These are phyloP conservation scores for Nasonia oneida DNA, from an alignment of 2,888 invertebrate species.

Conservation along the genomic window DNA sequence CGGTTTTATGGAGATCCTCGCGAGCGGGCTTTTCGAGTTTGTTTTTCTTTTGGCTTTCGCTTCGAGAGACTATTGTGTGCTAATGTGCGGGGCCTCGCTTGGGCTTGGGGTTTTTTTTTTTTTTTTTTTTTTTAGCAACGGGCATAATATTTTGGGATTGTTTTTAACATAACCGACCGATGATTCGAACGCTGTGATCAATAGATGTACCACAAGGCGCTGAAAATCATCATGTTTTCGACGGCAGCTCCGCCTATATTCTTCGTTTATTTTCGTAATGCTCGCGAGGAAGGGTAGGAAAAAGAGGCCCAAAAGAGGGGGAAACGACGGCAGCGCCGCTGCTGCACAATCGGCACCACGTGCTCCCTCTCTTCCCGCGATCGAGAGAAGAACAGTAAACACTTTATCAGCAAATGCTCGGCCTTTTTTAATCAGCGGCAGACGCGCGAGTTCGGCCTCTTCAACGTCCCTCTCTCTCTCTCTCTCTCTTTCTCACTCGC, in stretches of 20 bases:
- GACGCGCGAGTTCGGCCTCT: slow-evolving; percentile 37
- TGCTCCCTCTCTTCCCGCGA: slow-evolving; percentile 9
- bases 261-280: slow-evolving; percentile 30
- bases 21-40: background rate
- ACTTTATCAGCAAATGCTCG: slow-evolving; percentile 42
- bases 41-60: background rate
- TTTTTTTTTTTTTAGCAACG: no score
- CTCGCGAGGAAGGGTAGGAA: slow-evolving; percentile 14
- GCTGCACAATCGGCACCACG: slow-evolving; percentile 34
- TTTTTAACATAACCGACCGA: no score
- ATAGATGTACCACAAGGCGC: no score
- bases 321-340: background rate
- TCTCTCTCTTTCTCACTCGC: background rate
- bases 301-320: background rate
- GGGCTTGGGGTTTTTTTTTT: no score
- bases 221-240: background rate
- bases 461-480: background rate
- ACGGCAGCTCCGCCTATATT: slow-evolving; percentile 13
- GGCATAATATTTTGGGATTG: no score
- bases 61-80: background rate
- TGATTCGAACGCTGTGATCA: no score
- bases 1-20: background rate
- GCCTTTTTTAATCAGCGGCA: slow-evolving; percentile 46
- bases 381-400: slow-evolving; percentile 46
- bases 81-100: background rate